Evolutionary conservation across 2,888 invertebrate species (phyloP).

Genomic region (Drosophila sordidula): DNA sequence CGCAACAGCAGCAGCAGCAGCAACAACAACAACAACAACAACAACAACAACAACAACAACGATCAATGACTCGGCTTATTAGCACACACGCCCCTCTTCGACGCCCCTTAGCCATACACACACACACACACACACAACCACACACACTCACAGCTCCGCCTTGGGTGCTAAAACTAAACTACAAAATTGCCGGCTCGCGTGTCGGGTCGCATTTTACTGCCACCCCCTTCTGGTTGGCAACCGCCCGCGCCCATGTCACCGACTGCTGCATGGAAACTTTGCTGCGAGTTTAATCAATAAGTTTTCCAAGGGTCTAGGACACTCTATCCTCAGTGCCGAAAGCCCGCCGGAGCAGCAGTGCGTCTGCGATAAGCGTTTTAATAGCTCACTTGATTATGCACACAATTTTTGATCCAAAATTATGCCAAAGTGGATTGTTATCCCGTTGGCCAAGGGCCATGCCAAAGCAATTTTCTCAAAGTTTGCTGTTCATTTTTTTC

Average conservation of each 20-base stretch:
- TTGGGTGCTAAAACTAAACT: constrained; percentile 74
- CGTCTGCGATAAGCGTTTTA: constrained; percentile 67
- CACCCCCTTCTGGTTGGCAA: constrained; percentile 6
- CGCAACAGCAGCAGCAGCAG: constrained; percentile 22
- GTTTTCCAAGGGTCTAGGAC: constrained; percentile 58
- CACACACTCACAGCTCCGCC: constrained; percentile 33
- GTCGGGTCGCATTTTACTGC: constrained; percentile 68
- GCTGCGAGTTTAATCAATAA: constrained; percentile 71
- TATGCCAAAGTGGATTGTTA: constrained; percentile 71
- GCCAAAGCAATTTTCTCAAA: constrained; percentile 53
- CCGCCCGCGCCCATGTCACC: constrained; percentile 7
- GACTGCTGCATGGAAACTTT: constrained; percentile 39
- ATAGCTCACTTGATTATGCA: constrained; percentile 62
- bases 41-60: constrained; percentile 39
- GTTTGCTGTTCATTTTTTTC: constrained; percentile 5
- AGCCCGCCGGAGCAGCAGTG: constrained; percentile 19
- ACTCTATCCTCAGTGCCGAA: constrained; percentile 9
- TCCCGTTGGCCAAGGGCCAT: constrained; percentile 51
- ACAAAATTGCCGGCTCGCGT: constrained; percentile 76
- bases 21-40: constrained; percentile 42
- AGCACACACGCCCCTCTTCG: constrained; percentile 44
- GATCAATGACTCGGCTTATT: constrained; percentile 69
- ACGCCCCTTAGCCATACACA: constrained; percentile 16
- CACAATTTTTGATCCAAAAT: constrained; percentile 62
- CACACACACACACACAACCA: neutral